Conservation (phyloP, 2,797 vertebrate species). For the Gorsachius magnificus region DNA sequence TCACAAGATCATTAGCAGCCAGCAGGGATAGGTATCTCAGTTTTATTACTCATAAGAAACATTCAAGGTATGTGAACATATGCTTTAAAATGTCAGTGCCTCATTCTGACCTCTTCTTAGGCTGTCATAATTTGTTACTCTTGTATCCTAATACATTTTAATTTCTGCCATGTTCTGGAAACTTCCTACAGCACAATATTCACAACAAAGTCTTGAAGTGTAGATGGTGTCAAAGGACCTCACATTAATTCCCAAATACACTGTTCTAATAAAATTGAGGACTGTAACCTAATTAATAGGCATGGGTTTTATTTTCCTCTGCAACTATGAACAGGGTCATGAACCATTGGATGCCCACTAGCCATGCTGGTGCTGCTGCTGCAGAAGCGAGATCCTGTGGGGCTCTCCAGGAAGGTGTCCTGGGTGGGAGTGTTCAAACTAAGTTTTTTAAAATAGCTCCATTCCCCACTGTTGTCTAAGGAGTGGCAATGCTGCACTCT, state of each 20-base stretch:
- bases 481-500: not conserved
- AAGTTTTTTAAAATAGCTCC: not conserved
- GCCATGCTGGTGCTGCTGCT: not conserved
- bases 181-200: not conserved
- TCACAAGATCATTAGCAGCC: slow-evolving; percentile 18
- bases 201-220: not conserved
- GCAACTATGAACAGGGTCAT: not conserved
- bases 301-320: not conserved
- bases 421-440: not conserved
- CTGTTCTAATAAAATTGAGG: not conserved
- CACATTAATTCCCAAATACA: not conserved
- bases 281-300: not conserved
- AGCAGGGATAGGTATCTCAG: slow-evolving; percentile 12
- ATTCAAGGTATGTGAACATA: slow-evolving; percentile 46
- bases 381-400: not conserved
- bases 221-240: not conserved
- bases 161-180: slow-evolving; percentile 4
- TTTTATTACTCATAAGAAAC: slow-evolving; percentile 55
- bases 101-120: slow-evolving; percentile 40
- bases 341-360: not conserved
- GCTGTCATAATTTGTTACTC: slow-evolving; percentile 36
- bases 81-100: slow-evolving; percentile 50
- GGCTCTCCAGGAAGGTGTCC: not conserved
- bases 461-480: not conserved
- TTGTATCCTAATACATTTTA: slow-evolving; percentile 7